Percentiles rank a stretch among this genome's conserved stretches.
These are phyloP conservation scores for Indicator maculatus DNA, from an alignment of 2,113 vertebrate genomes.

Conservation along the genomic window DNA sequence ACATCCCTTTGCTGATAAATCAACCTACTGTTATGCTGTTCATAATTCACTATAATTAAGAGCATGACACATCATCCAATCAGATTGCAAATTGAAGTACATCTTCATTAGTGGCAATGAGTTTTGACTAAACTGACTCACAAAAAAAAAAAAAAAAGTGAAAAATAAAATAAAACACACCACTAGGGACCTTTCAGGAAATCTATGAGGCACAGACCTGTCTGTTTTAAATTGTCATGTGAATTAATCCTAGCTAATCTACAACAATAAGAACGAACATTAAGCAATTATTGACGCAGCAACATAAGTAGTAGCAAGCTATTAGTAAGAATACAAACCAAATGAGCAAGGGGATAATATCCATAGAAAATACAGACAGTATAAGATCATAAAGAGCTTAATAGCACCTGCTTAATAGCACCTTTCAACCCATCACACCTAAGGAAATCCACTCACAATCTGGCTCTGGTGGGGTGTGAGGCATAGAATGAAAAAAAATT, in stretches of 20 bases:
- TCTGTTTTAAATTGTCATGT: neutral
- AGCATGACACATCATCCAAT: neutral
- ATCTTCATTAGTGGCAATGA: neutral
- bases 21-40: neutral
- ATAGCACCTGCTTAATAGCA: neutral
- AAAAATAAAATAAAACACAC: neutral
- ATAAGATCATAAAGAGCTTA: neutral
- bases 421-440: neutral
- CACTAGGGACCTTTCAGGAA: neutral
- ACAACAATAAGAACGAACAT: neutral
- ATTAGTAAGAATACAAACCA: neutral
- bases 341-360: neutral
- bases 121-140: neutral
- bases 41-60: neutral
- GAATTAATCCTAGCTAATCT: neutral
- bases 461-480: neutral
- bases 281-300: neutral
- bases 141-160: neutral
- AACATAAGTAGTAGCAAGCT: neutral
- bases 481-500: neutral
- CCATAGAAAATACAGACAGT: neutral
- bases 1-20: neutral
- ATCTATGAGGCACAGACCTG: neutral
- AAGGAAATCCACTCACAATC: neutral
- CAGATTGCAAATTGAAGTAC: neutral